Evolutionary conservation across 2,888 invertebrate species (phyloP).

Genomic region (Diabrotica balteata): DNA sequence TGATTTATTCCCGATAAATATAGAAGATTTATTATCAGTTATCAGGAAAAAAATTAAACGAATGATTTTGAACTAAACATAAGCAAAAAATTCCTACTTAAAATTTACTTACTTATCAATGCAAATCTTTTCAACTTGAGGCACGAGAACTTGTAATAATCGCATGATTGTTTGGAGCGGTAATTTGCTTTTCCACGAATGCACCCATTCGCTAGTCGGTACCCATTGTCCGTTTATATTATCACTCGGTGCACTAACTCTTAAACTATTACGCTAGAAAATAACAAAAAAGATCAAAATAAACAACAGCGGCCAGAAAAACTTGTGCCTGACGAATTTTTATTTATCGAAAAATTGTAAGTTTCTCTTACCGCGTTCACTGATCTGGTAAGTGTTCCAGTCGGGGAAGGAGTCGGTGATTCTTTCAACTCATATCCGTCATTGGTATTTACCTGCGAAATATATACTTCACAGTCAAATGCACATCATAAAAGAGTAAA

Average conservation of each 20-base stretch:
- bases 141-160: conserved; percentile 95
- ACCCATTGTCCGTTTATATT: conserved; percentile 69
- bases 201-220: conserved; percentile 96
- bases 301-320: neutral
- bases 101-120: conserved; percentile 89
- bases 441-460: conserved; percentile 12
- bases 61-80: neutral
- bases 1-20: too few species aligned
- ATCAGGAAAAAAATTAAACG: conserved; percentile 37
- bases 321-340: too few species aligned
- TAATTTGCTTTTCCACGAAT: conserved; percentile 94
- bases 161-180: conserved; percentile 99
- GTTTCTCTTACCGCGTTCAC: conserved; percentile 52
- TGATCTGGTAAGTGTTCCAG: conserved; percentile 45
- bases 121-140: conserved; percentile 99
- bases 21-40: too few species aligned
- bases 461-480: neutral
- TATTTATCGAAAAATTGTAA: conserved; percentile 12
- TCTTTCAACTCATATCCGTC: conserved; percentile 14
- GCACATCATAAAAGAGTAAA: neutral
- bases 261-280: conserved; percentile 69
- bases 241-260: conserved; percentile 62
- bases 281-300: neutral
- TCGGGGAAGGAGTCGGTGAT: conserved; percentile 24
- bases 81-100: conserved; percentile 15